phyloP scores from a whole-genome alignment of 2,888 invertebrate genomes.

The Nebria salina region DNA sequence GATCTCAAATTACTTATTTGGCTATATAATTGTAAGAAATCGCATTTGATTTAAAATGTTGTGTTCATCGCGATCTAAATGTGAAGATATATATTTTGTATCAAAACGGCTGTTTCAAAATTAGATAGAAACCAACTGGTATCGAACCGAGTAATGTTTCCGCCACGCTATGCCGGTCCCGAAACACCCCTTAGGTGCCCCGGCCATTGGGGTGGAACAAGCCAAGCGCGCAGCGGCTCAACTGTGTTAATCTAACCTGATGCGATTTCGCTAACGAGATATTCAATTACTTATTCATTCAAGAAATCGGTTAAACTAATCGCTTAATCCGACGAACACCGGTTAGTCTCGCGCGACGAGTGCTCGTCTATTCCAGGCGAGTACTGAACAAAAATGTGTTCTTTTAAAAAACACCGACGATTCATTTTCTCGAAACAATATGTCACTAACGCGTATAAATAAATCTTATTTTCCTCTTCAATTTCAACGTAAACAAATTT shows the following conservation, averaged over 20 bases:
- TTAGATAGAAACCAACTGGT: background rate
- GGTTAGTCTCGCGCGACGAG: conserved; percentile 33
- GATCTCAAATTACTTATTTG: no score
- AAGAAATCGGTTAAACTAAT: conserved; percentile 44
- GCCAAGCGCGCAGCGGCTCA: conserved; percentile 23
- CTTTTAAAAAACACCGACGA: background rate
- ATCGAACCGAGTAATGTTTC: background rate
- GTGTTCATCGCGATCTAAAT: no score
- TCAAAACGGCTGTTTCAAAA: background rate
- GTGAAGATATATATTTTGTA: no score
- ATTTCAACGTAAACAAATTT: no score
- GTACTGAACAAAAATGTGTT: background rate
- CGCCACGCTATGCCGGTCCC: background rate
- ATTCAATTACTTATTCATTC: conserved; percentile 46
- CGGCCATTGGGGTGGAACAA: conserved; percentile 15
- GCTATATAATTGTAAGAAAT: no score
- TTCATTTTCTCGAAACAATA: no score
- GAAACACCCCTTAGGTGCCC: conserved; percentile 15
- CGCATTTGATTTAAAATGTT: no score
- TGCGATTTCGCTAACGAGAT: conserved; percentile 45
- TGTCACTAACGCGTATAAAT: no score
- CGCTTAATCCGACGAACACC: conserved; percentile 43
- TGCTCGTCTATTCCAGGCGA: conserved; percentile 17
- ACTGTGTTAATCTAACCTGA: conserved; percentile 43
- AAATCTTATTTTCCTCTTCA: no score